Conservation (phyloP, 2,888 invertebrate species). For the Plebejus anna region DNA sequence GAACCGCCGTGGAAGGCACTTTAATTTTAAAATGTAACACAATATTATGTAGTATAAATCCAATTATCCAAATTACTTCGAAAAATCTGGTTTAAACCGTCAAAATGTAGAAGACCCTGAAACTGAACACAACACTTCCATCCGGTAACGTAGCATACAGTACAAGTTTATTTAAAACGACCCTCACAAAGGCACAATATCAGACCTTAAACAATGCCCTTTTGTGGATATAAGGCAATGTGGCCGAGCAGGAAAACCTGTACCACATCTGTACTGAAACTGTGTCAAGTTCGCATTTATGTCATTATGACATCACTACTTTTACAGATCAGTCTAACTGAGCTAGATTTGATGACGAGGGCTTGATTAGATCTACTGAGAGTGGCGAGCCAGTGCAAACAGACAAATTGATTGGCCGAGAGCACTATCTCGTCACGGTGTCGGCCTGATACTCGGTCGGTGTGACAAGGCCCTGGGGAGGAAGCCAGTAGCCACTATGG, state of each 20-base stretch:
- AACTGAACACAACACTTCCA: background rate
- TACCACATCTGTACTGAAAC: conserved; percentile 20
- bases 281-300: conserved; percentile 25
- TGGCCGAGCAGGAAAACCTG: conserved; percentile 13
- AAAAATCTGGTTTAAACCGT: background rate
- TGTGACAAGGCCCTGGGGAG: no score
- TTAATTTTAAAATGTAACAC: no score
- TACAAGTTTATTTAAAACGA: background rate
- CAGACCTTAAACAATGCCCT: conserved; percentile 21
- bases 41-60: background rate
- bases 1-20: no score
- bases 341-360: no score
- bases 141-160: background rate
- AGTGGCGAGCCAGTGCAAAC: no score
- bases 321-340: background rate
- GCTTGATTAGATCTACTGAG: no score
- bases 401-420: no score
- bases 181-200: conserved; percentile 2
- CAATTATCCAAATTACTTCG: background rate
- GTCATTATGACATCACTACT: conserved; percentile 13
- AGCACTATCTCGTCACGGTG: no score
- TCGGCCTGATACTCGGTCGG: no score
- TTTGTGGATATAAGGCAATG: conserved; percentile 19
- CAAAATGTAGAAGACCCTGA: background rate
- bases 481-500: no score